phyloP scores from a whole-genome alignment of 2,888 invertebrate species.

The Sinelater perroti region DNA sequence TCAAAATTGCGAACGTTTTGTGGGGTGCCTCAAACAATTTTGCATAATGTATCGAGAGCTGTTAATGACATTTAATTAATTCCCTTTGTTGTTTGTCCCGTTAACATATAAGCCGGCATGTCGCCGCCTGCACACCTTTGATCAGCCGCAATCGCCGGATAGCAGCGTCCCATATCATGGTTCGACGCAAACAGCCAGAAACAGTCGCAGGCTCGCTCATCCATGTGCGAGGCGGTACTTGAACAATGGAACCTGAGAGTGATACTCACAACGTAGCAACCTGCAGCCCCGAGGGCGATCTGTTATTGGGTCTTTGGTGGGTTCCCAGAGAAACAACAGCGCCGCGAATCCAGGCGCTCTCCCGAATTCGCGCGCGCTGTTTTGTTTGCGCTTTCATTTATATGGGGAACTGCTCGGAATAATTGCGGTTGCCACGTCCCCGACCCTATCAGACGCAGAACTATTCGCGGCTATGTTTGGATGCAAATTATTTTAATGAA shows the following conservation, averaged over 20 bases:
- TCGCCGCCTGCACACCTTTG: not conserved
- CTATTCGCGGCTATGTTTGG: no score
- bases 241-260: slow-evolving; percentile 22
- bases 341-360: not conserved
- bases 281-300: slow-evolving; percentile 22
- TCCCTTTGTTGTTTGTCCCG: not conserved
- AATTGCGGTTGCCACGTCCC: no score
- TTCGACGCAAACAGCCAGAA: not conserved
- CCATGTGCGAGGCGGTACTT: slow-evolving; percentile 23
- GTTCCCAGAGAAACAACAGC: slow-evolving; percentile 12
- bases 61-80: not conserved
- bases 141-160: not conserved
- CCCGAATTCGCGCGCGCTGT: not conserved
- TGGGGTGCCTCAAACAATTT: no score
- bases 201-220: slow-evolving; percentile 21
- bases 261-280: slow-evolving; percentile 20
- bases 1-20: no score
- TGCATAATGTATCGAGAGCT: not conserved
- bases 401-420: no score
- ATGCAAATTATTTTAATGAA: no score
- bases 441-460: no score
- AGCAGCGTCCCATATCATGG: not conserved
- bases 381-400: no score
- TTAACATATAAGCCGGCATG: not conserved
- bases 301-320: slow-evolving; percentile 17